Percentiles rank a stretch among this genome's conserved stretches.
phyloP scores from a whole-genome alignment of 1,140 invertebrate genomes.

The Bombus turneri region DNA sequence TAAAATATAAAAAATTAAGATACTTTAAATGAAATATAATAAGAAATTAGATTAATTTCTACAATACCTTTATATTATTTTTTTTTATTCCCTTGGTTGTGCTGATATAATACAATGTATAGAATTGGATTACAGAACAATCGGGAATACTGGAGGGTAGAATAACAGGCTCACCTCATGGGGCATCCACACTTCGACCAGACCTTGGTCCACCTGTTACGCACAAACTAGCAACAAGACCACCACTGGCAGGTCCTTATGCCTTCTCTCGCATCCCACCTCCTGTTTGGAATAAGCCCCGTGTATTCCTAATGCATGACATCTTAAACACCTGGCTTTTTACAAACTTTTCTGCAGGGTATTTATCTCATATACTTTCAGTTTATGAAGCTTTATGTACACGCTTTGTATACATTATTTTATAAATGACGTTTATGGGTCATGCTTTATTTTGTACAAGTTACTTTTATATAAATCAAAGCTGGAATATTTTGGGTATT shows the following conservation, averaged over 20 bases:
- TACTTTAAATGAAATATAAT: not conserved
- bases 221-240: slow-evolving; percentile 88
- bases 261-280: slow-evolving; percentile 93
- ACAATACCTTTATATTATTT: slow-evolving; percentile 12
- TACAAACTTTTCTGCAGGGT: slow-evolving; percentile 90
- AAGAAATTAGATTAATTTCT: slow-evolving; percentile 2
- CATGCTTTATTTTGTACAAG: slow-evolving; percentile 43
- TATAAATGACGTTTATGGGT: slow-evolving; percentile 48
- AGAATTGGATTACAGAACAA: slow-evolving; percentile 80
- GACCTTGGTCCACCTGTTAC: slow-evolving; percentile 82
- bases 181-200: slow-evolving; percentile 79
- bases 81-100: slow-evolving; percentile 17
- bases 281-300: slow-evolving; percentile 90
- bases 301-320: slow-evolving; percentile 89
- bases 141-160: slow-evolving; percentile 79
- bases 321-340: slow-evolving; percentile 93
- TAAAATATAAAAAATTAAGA: not conserved
- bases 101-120: slow-evolving; percentile 68
- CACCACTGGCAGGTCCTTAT: slow-evolving; percentile 93
- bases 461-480: slow-evolving; percentile 30
- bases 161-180: slow-evolving; percentile 80
- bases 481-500: slow-evolving; percentile 24
- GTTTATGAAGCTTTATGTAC: slow-evolving; percentile 61
- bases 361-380: slow-evolving; percentile 78
- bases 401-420: slow-evolving; percentile 51